Evolutionary conservation across 1,140 invertebrate species (phyloP), one percentile per base, ranked within the genome.

Genomic region (Conus betulinus): DNA sequence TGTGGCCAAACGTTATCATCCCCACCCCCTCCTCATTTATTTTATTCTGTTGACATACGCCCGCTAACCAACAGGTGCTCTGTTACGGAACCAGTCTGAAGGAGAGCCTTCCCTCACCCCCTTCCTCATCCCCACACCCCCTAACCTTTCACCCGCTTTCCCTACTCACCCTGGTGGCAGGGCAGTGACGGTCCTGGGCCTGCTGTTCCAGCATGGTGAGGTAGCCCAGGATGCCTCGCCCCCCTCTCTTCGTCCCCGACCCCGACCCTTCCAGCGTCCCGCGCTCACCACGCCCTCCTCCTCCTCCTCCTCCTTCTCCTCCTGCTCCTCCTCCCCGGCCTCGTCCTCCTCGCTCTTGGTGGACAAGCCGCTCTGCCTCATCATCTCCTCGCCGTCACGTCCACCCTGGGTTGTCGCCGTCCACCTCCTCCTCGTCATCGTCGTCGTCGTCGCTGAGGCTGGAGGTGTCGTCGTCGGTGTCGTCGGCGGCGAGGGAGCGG

Each of bases 121-220:
- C 39, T 39, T 39, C 39, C 39, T 39, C 39, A 39, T 39, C 39
- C 39, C 39, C 39, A n/a, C 39, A 39, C 39, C 39, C 39, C 39
- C 39, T 39, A 39, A 39, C 39, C 39, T 3, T 39, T 39, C 39
- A 39, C 39, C 39, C 39, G 39, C 39, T 39, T 39, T 39, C 67
- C 67, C 11, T 1, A n/a, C 15, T 71, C 6, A 71, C 67, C 67
- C 23, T 71, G 23, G 67, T 20, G 67, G 67, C 67, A 1, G 67
- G 23, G 23, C 67, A 23, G 67, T n/a, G 67, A 71, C 11, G 88
- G 82, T 93, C 92, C 52, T 89, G 86, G 0, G 92, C 92, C 85
- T 93, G 92, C 10, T 90, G 87, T 82, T 93, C 93, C 85, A 93
- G 85, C 91, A 92, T 91, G 78, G 91, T 90, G 76, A 93, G 92